A percentile compares a stretch with the other conserved stretches of the same genome.
phyloP scores from a whole-genome alignment of 2,888 invertebrate species.

The Fissipunctia ypsillon region DNA sequence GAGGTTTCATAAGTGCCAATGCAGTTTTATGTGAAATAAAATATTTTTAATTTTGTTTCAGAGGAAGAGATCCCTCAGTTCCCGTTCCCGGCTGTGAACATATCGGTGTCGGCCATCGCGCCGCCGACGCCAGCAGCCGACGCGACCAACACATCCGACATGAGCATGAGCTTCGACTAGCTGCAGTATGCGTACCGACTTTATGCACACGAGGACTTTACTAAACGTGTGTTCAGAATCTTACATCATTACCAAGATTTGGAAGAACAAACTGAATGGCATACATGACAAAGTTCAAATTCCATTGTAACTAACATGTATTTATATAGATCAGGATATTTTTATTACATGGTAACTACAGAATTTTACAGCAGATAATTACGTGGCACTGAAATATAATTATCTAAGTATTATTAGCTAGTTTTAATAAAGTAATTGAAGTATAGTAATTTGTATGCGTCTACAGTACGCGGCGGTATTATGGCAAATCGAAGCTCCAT shows the following conservation, averaged over 20 bases:
- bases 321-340: rapidly evolving
- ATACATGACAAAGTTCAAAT: not conserved
- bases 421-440: too few species aligned
- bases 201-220: not conserved
- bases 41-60: constrained; percentile 66
- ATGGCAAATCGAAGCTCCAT: too few species aligned
- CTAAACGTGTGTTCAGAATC: not conserved
- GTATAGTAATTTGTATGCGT: too few species aligned
- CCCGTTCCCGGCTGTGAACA: constrained; percentile 83
- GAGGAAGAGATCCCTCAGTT: constrained; percentile 88
- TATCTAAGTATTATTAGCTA: too few species aligned
- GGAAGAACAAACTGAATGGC: not conserved
- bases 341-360: not conserved
- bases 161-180: constrained; percentile 90
- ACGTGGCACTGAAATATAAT: not conserved
- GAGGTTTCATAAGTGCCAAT: not conserved
- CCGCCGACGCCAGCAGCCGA: constrained; percentile 64
- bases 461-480: too few species aligned
- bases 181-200: not conserved
- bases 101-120: constrained; percentile 70
- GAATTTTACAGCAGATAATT: not conserved
- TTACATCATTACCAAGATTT: not conserved
- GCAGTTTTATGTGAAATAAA: not conserved
- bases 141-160: constrained; percentile 83
- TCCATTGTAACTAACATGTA: not conserved